Evolutionary conservation across 2,888 invertebrate genomes (phyloP), one percentile per base, ranked within the genome.

Genomic region (Cryptus armator): DNA sequence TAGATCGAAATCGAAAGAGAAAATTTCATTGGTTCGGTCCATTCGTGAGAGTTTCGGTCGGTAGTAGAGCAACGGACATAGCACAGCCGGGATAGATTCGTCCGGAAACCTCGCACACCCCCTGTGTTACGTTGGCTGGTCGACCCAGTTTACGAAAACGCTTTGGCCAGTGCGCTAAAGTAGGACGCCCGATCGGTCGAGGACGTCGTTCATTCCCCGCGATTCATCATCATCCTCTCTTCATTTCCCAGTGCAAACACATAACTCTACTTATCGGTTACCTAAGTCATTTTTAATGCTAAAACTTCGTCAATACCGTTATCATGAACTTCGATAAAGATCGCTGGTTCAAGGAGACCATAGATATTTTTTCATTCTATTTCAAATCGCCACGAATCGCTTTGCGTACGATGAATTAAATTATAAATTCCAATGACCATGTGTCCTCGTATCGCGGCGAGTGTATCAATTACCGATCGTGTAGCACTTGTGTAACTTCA

Each of bases 61-160:
- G 62, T 24, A 62, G 62, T 62, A n/a, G 16, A 3, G 37, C 37
- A 1, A 14, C 10, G 7, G 29, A 32, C 7, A 64, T 19, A 32
- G 19, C 37, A 37, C 37, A 44, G 71, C 81, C 86, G 87, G 87
- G 87, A 88, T 90, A 90, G 90, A 77, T 87, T 88, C 89, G 88
- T 66, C 90, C 90, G 86, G 76, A 87, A 90, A 85, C 85, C 87
- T 64, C 85, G 79, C 67, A n/a, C 89, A 90, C 87, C 91, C 88
- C 90, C 87, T 87, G 37, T 84, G 88, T 85, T 84, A 89, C 89
- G 87, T 90, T 87, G 89, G 86, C 86, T 86, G 86, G 89, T 75
- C 89, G 91, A 91, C 91, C 91, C 85, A 91, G 87, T 91, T 86
- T 76, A 70, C 44, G 85, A 79, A 86, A 84, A 80, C 70, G 77